Evolutionary conservation across 1,140 invertebrate species (phyloP), one percentile per base, ranked within the genome.

Genomic region (Penaeus vannamei): DNA sequence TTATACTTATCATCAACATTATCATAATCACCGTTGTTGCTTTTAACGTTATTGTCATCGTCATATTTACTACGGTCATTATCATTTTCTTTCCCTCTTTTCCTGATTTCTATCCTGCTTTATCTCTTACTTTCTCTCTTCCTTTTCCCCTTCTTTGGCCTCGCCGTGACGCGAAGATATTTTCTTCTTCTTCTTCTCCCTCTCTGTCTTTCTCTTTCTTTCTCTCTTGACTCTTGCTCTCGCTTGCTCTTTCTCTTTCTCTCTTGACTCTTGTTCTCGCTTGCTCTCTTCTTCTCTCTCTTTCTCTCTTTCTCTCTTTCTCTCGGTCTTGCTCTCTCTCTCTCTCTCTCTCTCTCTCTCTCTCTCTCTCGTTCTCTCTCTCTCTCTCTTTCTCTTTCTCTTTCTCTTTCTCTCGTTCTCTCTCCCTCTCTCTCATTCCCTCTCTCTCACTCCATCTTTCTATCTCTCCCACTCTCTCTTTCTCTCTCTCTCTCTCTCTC

Each of bases 1-100:
- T 10, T 42, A 5, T 42, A 12, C 14, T 32, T 77, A 2, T 77
- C 42, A 22, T 14, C 42, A 5, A 5, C 26, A 3, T 42, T n/a
- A 5, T 32, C 76, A 32, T n/a, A 8, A 23, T 19, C 42, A 20
- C 46, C 69, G 84, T 64, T 89, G 87, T n/a, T 89, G n/a, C 87
- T 32, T 91, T 82, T 36, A 91, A 77, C 60, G 69, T 89, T 77
- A 72, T 80, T 3, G 89, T 62, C 36, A 91, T 64, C 29, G n/a
- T n/a, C n/a, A n/a, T n/a, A n/a, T n/a, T n/a, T n/a, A n/a, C n/a
- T n/a, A n/a, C n/a, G n/a, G n/a, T n/a, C n/a, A n/a, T n/a, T n/a
- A n/a, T n/a, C n/a, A n/a, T n/a, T n/a, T n/a, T n/a, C n/a, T n/a
- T n/a, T n/a, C n/a, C n/a, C n/a, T n/a, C n/a, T n/a, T n/a, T n/a